A percentile compares a stretch with the other conserved stretches of the same genome.
Conservation (phyloP, 2,888 invertebrate species). For the Hydrotaea diabolus region DNA sequence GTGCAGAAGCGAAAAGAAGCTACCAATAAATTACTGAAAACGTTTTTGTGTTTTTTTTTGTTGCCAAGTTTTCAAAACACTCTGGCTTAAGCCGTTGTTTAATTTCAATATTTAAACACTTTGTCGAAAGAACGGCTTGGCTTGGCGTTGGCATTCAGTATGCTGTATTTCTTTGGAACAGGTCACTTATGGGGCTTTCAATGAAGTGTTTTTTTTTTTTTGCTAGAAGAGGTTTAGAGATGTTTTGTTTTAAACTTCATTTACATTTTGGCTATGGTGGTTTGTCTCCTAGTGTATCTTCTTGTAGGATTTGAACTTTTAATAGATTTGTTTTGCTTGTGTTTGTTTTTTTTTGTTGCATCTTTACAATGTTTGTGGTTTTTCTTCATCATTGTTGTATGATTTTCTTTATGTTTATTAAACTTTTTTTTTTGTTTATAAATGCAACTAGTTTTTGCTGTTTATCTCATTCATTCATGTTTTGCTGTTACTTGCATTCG, state of each 20-base stretch:
- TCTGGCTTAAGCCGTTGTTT: background rate
- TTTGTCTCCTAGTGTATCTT: slow-evolving; percentile 50
- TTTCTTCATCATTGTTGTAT: background rate
- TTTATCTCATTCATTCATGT: slow-evolving; percentile 33
- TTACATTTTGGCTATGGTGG: slow-evolving; percentile 39
- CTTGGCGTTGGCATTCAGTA: background rate
- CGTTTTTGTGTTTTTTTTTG: background rate
- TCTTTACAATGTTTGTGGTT: background rate
- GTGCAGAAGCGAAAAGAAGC: slow-evolving; percentile 10
- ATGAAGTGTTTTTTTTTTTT: background rate
- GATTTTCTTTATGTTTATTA: slow-evolving; percentile 1
- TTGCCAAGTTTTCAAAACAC: background rate
- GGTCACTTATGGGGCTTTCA: slow-evolving; percentile 22
- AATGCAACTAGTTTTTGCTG: slow-evolving; percentile 39
- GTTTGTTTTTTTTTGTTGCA: background rate
- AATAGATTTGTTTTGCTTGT: slow-evolving; percentile 42
- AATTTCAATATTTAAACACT: slow-evolving; percentile 28
- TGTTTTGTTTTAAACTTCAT: background rate
- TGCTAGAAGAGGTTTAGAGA: background rate
- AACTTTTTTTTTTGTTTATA: slow-evolving; percentile 1
- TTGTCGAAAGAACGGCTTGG: background rate
- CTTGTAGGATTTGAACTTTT: slow-evolving; percentile 60
- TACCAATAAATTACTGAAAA: slow-evolving; percentile 22
- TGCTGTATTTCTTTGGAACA: background rate
- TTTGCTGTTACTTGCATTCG: background rate